Evolutionary conservation across 2,797 vertebrate species (phyloP), one percentile per base, ranked within the genome.

Genomic region (Poecilia velifera): DNA sequence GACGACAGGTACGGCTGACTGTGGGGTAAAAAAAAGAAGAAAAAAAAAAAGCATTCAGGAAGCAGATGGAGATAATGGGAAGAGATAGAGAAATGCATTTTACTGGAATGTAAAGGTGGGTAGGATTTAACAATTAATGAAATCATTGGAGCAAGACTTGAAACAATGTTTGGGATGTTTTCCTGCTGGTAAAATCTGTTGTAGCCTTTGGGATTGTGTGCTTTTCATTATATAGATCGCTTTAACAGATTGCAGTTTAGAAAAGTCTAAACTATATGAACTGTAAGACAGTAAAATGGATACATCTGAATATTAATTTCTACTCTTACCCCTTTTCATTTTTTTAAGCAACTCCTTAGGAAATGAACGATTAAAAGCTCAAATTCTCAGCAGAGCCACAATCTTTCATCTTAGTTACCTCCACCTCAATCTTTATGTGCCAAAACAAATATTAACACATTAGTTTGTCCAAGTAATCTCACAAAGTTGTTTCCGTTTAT

Each of bases 1-100:
- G 80, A 86, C 81, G 86, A 84, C 87, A 87, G 89, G 68, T 74
- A 82, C 8, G 84, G 71, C 18, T 71, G 75, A 59, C 34, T 77
- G 66, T 68, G 20, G 6, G 2, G 6, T 34, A 34, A 34, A 34
- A 34, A 34, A 34, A 34, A 34, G 34, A 1, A 34, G n/a, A 31
- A 31, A 34, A 34, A 34, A 34, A 34, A 34, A 34, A 34, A 81
- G 64, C 22, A 75, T 55, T 64, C 72, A 57, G 70, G 79, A 73
- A 72, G 73, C 41, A 72, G 66, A 22, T 72, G 79, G 73, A 76
- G 64, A 73, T 72, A 39, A 8, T 22, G 31, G 72, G 57, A 70
- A 16, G 31, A 74, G 53, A 75, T 51, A 28, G 45, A 20, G 43
- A 25, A 46, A 46, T 22, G 20, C 6, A 66, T 9, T 68, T 43